A percentile compares a stretch with the other conserved stretches of the same genome.
Conservation (phyloP, 1,140 invertebrate genomes). For the Melanaphis sacchari region DNA sequence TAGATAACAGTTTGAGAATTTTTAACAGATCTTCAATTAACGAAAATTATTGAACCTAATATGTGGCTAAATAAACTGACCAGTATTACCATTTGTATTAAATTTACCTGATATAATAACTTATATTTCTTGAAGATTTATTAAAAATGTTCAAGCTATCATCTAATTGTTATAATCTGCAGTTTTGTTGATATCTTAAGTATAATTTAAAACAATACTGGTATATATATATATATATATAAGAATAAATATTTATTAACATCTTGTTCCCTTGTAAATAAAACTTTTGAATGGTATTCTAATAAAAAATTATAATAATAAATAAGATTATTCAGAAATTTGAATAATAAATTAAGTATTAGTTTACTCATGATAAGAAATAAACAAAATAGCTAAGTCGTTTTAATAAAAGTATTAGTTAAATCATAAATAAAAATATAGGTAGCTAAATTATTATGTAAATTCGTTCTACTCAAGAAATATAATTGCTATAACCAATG, state of each 20-base stretch:
- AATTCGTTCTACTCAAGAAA: not conserved
- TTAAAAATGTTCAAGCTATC: too few relatives aligned
- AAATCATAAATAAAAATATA: not conserved
- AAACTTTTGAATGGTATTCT: not conserved
- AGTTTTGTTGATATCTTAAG: too few relatives aligned
- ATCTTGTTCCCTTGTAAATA: not conserved
- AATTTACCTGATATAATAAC: too few relatives aligned
- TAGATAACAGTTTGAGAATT: too few relatives aligned
- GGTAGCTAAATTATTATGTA: not conserved
- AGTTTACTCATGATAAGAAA: not conserved
- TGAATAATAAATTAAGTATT: not conserved
- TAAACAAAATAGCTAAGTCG: constrained; percentile 6
- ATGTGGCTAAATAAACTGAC: too few relatives aligned
- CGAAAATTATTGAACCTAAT: too few relatives aligned
- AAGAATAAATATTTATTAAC: not conserved
- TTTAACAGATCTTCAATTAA: too few relatives aligned
- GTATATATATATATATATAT: not conserved
- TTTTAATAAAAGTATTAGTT: constrained; percentile 20
- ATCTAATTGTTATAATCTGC: too few relatives aligned
- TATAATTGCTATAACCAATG: not conserved
- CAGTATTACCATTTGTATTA: too few relatives aligned
- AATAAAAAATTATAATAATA: not conserved
- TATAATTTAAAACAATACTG: too few relatives aligned
- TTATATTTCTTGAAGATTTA: too few relatives aligned
- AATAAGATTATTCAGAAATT: not conserved